Base-by-base conservation (phyloP, 2,888 invertebrate genomes). In the Apamea anceps region DNA sequence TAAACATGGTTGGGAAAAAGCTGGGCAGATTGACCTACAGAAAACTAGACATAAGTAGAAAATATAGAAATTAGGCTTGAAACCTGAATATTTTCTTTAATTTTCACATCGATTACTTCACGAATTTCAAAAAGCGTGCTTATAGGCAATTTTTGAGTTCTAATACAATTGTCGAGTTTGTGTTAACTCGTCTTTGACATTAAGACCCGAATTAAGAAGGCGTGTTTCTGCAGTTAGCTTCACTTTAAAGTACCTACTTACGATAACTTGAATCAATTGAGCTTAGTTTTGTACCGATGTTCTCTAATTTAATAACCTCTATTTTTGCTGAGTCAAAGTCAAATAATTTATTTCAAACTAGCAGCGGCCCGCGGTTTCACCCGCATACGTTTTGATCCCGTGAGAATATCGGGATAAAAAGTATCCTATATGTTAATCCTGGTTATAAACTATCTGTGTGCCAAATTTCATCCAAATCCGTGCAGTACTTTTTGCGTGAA, bases 201-300 rank as follows among this genome's bases (percentile, higher is more conserved):
- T 8, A n/a, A n/a, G n/a, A n/a, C 21, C 7, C 15, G 15, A 25
- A 48, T 4, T 18, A 25, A 48, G 28, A 48, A 32, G 37, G 28
- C 28, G 62, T 68, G 54, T 45, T 74, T 6, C 48, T n/a, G 45
- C 62, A 54, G 13, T 74, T 68, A 73, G 45, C 18, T 73, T n/a
- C 25, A 48, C n/a, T 67, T 67, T 32, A 18, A 6, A n/a, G 6
- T 48, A 68, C 12, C 18, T 28, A 15, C n/a, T n/a, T 32, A 18
- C 32, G n/a, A 63, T 51, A 75, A 75, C 12, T 81, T 21, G 12
- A 51, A 81, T 21, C 21, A 51, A 66, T 65, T 45, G 25, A 60
- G 51, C 51, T 45, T 48, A 54, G n/a, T n/a, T 54, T 21, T 45
- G 18, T 8, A 42, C 10, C 18, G 21, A 12, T 21, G 32, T 21